phyloP scores from a whole-genome alignment of 1,140 invertebrate genomes.

The Drosophila ironensis region DNA sequence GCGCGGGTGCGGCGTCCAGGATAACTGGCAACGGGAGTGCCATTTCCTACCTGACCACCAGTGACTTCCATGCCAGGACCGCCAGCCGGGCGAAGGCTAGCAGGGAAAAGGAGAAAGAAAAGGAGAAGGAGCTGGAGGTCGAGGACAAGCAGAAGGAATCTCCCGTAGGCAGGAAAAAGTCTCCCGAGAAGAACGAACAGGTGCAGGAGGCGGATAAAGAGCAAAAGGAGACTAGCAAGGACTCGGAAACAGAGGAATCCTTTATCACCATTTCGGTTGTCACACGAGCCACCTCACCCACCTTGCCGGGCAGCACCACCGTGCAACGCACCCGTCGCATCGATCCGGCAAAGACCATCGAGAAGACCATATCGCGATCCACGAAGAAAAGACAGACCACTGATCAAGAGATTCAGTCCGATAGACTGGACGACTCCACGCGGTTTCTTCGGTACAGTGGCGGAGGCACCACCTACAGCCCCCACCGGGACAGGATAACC shows the following conservation, averaged over 20 bases:
- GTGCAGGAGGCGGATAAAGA: no score
- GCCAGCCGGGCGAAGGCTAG: conserved; percentile 64
- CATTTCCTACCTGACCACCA: conserved; percentile 74
- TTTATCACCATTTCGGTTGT: conserved; percentile 85
- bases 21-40: conserved; percentile 39
- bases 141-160: not conserved
- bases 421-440: conserved; percentile 85
- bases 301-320: conserved; percentile 85
- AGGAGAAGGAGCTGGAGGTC: conserved; percentile 2
- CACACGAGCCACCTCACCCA: conserved; percentile 89
- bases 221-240: not conserved
- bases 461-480: conserved; percentile 85
- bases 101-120: conserved; percentile 62
- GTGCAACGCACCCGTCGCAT: conserved; percentile 86
- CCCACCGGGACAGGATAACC: conserved; percentile 84
- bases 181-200: not conserved
- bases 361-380: conserved; percentile 77
- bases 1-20: not conserved
- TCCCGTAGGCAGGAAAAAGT: conserved; percentile 8
- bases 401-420: conserved; percentile 87
- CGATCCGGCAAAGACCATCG: conserved; percentile 87
- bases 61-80: conserved; percentile 72
- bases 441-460: conserved; percentile 84
- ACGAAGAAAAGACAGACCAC: conserved; percentile 83
- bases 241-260: conserved; percentile 57